Evolutionary conservation across 2,888 invertebrate genomes (phyloP), one percentile per base, ranked within the genome.

Genomic region (Lepidochitona cinerea): DNA sequence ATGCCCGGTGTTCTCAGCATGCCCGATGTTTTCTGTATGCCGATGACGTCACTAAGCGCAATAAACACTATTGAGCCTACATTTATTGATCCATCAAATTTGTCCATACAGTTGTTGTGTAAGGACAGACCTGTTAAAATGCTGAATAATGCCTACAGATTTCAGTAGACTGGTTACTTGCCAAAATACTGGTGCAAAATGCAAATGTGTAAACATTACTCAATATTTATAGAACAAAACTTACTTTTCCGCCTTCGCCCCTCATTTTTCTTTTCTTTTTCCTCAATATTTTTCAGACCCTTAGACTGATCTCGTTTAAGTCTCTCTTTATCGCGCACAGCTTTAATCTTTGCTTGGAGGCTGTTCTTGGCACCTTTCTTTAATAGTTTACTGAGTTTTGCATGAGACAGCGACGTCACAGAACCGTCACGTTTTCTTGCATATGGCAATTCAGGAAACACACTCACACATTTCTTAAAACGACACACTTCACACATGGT

Each of bases 401-500:
- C 66, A 14, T 66, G 37, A 6, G 66, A 37, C 36, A 66, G 23
- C 12, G 35, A 23, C 12, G 9, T 18, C 37, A 18, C 14, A 9
- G 66, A 12, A 14, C 37, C 37, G 9, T 32, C 36, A n/a, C 37
- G 14, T 29, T 35, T 66, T 4, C 33, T 14, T 2, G 66, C 70
- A 26, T 49, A 23, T 18, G 26, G 69, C 64, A 53, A 33, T 33
- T 23, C 66, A 26, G 75, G 74, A 65, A 82, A 81, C 53, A 75
- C 72, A 68, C 82, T 80, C 64, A 96, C 91, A 89, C 96, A 96
- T 92, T 95, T 94, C 91, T 95, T 95, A 14, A 96, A 92, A 95
- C 96, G 96, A 90, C 96, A 97, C 23, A 96, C 96, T 70, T 95
- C 94, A 91, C 96, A 97, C 29, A 64, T 37, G 65, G 75, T 78